phyloP scores from a whole-genome alignment of 2,797 vertebrate species.

The Spinibarbus caldwelli region DNA sequence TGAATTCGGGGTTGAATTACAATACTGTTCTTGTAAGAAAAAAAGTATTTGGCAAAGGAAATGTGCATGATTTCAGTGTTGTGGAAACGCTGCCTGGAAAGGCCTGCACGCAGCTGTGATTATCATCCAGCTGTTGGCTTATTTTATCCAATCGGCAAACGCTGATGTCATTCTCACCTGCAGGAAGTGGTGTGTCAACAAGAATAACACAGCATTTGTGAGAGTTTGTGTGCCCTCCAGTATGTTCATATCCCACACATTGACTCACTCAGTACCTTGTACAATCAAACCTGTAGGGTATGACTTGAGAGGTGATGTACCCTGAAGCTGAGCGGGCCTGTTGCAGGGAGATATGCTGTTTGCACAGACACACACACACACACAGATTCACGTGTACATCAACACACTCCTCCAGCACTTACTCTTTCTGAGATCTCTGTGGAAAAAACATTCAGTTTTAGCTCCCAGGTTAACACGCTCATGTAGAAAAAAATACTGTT shows the following conservation, averaged over 20 bases:
- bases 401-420: not conserved
- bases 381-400: not conserved
- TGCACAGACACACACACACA: not conserved
- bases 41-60: not conserved
- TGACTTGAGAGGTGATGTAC: constrained; percentile 61
- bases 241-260: constrained; percentile 18
- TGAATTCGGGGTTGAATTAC: not conserved
- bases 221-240: constrained; percentile 6
- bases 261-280: constrained; percentile 2
- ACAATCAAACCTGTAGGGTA: constrained; percentile 46
- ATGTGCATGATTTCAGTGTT: not conserved
- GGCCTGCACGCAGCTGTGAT: constrained; percentile 6
- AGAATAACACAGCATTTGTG: not conserved
- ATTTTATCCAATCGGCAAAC: not conserved
- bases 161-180: constrained; percentile 22
- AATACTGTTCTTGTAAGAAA: not conserved
- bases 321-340: constrained; percentile 61
- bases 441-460: constrained; percentile 12
- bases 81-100: not conserved
- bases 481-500: not conserved
- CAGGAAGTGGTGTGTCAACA: constrained; percentile 15
- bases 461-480: not conserved
- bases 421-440: not conserved
- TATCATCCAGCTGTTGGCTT: constrained; percentile 18
- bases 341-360: constrained; percentile 62